Base-by-base conservation (phyloP, 2,888 invertebrate genomes). In the Meganola albula region DNA sequence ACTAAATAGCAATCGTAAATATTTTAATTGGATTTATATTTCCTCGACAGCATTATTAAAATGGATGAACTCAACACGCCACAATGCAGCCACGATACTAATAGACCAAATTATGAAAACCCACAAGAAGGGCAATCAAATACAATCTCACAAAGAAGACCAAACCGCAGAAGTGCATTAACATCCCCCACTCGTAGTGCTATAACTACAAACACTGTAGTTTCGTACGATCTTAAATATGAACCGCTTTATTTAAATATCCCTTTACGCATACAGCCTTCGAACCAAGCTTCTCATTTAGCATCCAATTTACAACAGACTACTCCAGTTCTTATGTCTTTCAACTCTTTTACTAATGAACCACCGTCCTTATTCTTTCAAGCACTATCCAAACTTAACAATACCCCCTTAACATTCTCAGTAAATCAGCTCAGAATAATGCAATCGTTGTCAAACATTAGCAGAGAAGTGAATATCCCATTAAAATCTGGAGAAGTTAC, bases 361-460 rank as follows among this genome's bases (percentile, higher is more conserved):
- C 78, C 82, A 0, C 66, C 63, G 27, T 52, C 73, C 0, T 51
- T 83, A 40, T 77, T 83, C 32, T 29, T 74, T 3, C 69, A 70
- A 58, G 78, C 83, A 2, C 38, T 82, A 30, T 48, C 74, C 1
- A 75, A 75, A 46, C 39, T 83, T 27, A 75, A 71, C 21, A 67
- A 74, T 27, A 70, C 49, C 41, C 62, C 77, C 1, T 26, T 65
- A n/a, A 64, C 48, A 16, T 40, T 63, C 22, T 44, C 57, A 10
- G 46, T 64, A 3, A 57, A 49, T 12, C 46, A 43, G 26, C 44
- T 58, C n/a, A 55, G 39, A 37, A 13, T 40, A 8, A 18, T 31
- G 5, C 37, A 48, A 12, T 16, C 27, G 2, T 37, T 37, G 2
- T 18, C 27, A 2, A 33, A 46, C 16, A 29, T 37, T 10, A 35